Evolutionary conservation across 2,888 invertebrate species (phyloP), one percentile per base, ranked within the genome.

Genomic region (Diaprepes abbreviatus): DNA sequence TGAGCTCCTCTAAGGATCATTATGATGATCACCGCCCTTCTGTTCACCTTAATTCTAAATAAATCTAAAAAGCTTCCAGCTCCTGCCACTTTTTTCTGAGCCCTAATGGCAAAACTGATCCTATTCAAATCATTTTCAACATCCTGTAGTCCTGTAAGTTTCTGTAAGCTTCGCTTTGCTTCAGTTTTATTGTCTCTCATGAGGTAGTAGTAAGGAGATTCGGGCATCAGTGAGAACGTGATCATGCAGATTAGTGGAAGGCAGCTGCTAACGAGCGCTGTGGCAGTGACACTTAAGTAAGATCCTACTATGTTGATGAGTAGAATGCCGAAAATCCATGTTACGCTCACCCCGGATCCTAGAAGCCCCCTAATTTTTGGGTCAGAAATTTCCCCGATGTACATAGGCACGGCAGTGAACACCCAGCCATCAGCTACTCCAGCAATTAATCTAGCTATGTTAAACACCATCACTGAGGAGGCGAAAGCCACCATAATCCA

Each of bases 401-500:
- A 90, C 71, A 89, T 87, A 0, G 89, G 88, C 0, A 86, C 85
- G 2, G 86, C 85, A 0, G 83, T 81, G 64, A 82, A 83, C 0
- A 80, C 77, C 65, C 80, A 79, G 0, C 84, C 84, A 73, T 77
- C 89, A 0, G 90, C 89, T 9, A 91, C 82, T 0, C 91, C 91
- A 36, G 89, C 89, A 80, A 90, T 86, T 83, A 90, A 80, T 24
- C 84, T 75, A 0, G 81, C 81, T 2, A 87, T 84, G 81, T 89
- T 89, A 3, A 91, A 83, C 35, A 88, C 76, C 35, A 85, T 81
- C 0, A 89, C 87, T 1, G 87, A 87, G 64, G 85, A 84, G 35
- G 90, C 89, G 33, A 86, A 83, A 67, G 89, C 88, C 75, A 91
- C 86, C 74, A 90, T 82, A 31, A 90, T 81, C 91, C 91, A 91